Evolutionary conservation across 2,888 invertebrate species (phyloP).

Genomic region (Bursaphelenchus okinawaensis): DNA sequence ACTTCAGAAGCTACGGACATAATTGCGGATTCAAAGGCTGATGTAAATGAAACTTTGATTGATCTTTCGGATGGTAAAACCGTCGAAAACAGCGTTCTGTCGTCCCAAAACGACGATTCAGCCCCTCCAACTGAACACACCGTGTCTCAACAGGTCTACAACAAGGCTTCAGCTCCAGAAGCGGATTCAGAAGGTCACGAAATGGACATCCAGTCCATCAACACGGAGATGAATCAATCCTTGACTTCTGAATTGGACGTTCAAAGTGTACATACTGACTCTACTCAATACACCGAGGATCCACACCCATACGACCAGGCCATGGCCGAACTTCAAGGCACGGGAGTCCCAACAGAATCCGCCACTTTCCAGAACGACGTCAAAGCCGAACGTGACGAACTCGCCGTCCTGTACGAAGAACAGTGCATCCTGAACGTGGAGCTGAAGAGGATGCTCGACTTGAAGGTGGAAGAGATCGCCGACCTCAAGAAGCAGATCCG

Average conservation of each 20-base stretch:
- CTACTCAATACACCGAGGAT: background rate
- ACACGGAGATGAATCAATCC: background rate
- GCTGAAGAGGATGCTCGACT: background rate
- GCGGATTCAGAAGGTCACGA: no score
- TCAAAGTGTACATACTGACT: no score
- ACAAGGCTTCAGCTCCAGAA: no score
- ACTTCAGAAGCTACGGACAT: no score
- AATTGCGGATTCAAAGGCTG: background rate
- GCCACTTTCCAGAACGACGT: background rate
- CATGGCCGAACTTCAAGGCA: no score
- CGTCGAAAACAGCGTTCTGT: no score
- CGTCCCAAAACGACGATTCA: no score
- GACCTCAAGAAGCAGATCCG: background rate
- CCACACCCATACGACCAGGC: no score
- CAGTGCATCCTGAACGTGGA: background rate
- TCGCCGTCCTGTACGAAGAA: background rate
- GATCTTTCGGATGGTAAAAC: no score
- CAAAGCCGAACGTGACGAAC: background rate
- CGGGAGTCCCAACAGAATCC: constrained; percentile 6
- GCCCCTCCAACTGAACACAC: no score
- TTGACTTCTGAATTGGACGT: no score
- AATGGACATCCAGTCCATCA: background rate
- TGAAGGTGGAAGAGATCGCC: background rate
- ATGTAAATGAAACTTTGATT: background rate
- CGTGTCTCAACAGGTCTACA: no score